Evolutionary conservation across 1,140 invertebrate genomes (phyloP).

Genomic region (Brachionus calyciflorus): DNA sequence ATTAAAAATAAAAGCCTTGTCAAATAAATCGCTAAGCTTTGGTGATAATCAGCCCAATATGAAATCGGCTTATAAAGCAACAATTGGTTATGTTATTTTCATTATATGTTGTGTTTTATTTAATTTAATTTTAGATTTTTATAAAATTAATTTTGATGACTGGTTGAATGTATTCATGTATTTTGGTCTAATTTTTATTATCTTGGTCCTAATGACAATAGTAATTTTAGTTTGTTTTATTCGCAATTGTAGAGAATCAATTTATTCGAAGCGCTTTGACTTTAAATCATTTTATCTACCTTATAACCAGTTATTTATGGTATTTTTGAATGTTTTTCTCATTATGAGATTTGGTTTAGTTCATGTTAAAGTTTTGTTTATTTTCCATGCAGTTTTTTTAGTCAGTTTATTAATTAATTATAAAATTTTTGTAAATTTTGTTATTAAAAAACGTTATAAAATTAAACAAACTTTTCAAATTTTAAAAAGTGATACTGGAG

Average conservation of each 20-base stretch:
- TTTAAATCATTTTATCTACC: background rate
- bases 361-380: background rate
- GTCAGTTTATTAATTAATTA: background rate
- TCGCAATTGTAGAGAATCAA: background rate
- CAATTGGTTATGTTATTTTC: background rate
- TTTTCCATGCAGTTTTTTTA: background rate
- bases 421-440: background rate
- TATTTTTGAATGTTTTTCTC: constrained; percentile 18
- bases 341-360: background rate
- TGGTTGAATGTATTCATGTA: background rate
- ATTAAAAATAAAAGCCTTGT: constrained; percentile 5
- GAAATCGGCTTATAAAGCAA: constrained; percentile 9
- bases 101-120: background rate
- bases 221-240: background rate
- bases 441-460: background rate
- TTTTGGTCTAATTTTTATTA: background rate
- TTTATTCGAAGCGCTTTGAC: background rate
- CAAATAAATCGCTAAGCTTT: background rate
- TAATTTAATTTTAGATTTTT: constrained; percentile 8
- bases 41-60: background rate
- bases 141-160: background rate
- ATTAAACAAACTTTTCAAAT: no score
- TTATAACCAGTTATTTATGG: background rate
- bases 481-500: background rate
- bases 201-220: background rate